phyloP scores from a whole-genome alignment of 1,140 invertebrate genomes.

The Drosophila fuyamai region DNA sequence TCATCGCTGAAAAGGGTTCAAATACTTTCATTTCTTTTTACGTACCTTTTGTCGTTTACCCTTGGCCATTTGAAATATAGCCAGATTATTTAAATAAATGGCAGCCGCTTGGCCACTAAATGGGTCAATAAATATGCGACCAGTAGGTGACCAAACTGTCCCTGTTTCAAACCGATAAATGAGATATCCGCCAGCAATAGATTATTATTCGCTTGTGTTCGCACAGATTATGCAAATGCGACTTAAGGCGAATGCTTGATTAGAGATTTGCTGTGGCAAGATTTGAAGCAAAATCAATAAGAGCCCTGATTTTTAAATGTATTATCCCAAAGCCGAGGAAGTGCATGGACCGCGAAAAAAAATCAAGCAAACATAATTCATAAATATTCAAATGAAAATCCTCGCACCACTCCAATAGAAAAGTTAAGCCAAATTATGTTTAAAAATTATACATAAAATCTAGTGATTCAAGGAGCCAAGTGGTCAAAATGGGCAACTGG shows the following conservation, averaged over 20 bases:
- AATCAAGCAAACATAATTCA: slow-evolving; percentile 45
- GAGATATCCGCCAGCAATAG: slow-evolving; percentile 21
- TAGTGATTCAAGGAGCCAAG: slow-evolving; percentile 21
- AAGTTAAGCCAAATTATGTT: slow-evolving; percentile 75
- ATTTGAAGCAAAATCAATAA: slow-evolving; percentile 26
- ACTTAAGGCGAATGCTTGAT: slow-evolving; percentile 23
- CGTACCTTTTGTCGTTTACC: slow-evolving; percentile 17
- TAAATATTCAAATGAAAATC: slow-evolving; percentile 80
- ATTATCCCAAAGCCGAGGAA: background rate
- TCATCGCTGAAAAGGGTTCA: slow-evolving; percentile 67
- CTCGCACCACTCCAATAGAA: slow-evolving; percentile 25
- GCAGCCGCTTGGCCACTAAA: slow-evolving; percentile 27
- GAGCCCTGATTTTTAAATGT: slow-evolving; percentile 26
- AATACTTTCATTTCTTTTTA: slow-evolving; percentile 36
- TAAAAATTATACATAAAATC: slow-evolving; percentile 67
- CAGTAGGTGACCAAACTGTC: slow-evolving; percentile 8
- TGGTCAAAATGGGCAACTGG: slow-evolving; percentile 45
- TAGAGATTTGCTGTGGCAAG: slow-evolving; percentile 13
- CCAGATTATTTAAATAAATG: slow-evolving; percentile 75
- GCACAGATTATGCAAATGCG: slow-evolving; percentile 37
- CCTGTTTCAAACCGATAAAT: slow-evolving; percentile 18
- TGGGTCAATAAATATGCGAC: slow-evolving; percentile 18
- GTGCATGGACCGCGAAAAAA: slow-evolving; percentile 1
- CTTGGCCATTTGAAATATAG: slow-evolving; percentile 66
- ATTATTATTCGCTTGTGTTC: slow-evolving; percentile 23